Conservation (phyloP, 2,797 vertebrate species). For the Bufotes viridis region DNA sequence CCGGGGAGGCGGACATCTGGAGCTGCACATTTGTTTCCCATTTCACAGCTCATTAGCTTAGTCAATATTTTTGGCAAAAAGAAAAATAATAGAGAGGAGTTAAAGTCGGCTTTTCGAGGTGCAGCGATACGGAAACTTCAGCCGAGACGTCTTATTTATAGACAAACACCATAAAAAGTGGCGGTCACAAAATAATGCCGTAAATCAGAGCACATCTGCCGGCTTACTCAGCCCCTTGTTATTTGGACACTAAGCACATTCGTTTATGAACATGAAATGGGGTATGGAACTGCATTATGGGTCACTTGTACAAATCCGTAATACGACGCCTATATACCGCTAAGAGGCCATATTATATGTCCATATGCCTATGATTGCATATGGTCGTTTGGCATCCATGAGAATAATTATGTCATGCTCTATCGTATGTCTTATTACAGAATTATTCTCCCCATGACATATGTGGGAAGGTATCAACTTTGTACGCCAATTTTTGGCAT, state of each 20-base stretch:
- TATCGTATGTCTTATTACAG: too few species aligned
- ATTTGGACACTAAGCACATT: slow-evolving; percentile 11
- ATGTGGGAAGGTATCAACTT: too few species aligned
- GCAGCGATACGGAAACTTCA: neutral
- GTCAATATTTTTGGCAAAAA: slow-evolving; percentile 43
- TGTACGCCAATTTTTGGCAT: too few species aligned
- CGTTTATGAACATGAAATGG: slow-evolving; percentile 12
- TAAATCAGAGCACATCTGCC: slow-evolving; percentile 51
- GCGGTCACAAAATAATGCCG: slow-evolving; percentile 13
- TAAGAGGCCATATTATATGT: too few species aligned
- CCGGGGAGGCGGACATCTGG: slow-evolving; percentile 24
- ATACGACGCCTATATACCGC: too few species aligned
- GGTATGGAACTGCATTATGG: neutral
- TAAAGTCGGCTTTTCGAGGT: neutral
- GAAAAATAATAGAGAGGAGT: slow-evolving; percentile 20
- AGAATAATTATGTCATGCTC: too few species aligned
- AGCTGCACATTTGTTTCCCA: slow-evolving; percentile 19
- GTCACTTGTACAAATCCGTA: too few species aligned
- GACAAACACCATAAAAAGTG: slow-evolving; percentile 29
- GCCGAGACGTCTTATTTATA: slow-evolving; percentile 25
- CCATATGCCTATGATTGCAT: too few species aligned
- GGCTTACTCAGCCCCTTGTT: slow-evolving; percentile 38
- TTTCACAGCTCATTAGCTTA: slow-evolving; percentile 30
- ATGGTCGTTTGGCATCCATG: too few species aligned
- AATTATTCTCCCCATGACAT: too few species aligned